Evolutionary conservation across 1,140 invertebrate genomes (phyloP).

Genomic region (Hylyphantes graminicola): DNA sequence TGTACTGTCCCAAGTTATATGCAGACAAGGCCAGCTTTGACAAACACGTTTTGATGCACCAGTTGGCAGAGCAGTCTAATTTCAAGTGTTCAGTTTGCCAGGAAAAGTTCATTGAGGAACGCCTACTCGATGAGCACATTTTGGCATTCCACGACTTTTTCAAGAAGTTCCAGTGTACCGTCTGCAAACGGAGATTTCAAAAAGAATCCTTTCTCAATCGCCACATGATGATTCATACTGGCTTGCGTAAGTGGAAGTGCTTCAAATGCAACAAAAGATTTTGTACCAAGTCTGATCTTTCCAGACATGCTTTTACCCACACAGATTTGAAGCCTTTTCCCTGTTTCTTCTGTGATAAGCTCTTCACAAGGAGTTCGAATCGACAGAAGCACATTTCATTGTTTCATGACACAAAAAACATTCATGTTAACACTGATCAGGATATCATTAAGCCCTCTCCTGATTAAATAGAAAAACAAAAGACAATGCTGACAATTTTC

Average conservation of each 20-base stretch:
- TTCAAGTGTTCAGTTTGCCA: background rate
- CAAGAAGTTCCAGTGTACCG: background rate
- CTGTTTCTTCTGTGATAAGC: conserved; percentile 6
- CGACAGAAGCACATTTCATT: conserved; percentile 1
- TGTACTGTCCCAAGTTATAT: background rate
- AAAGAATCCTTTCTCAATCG: background rate
- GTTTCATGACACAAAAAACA: background rate
- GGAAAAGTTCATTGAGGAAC: background rate
- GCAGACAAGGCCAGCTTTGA: background rate
- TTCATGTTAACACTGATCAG: background rate
- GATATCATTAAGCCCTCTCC: too few species aligned
- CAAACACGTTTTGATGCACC: background rate
- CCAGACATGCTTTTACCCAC: background rate
- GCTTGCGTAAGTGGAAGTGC: background rate
- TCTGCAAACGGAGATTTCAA: conserved; percentile 14
- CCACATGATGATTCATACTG: conserved; percentile 1
- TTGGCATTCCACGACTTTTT: conserved; percentile 3
- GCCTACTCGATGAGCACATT: conserved; percentile 16
- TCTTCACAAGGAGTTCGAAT: background rate
- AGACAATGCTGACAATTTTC: too few species aligned
- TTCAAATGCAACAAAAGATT: conserved; percentile 7
- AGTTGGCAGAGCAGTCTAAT: background rate
- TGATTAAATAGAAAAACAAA: too few species aligned
- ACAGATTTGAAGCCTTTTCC: background rate
- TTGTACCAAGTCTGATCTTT: conserved; percentile 1